Evolutionary conservation across 2,797 vertebrate species (phyloP).

Genomic region (Syngnathus acus): DNA sequence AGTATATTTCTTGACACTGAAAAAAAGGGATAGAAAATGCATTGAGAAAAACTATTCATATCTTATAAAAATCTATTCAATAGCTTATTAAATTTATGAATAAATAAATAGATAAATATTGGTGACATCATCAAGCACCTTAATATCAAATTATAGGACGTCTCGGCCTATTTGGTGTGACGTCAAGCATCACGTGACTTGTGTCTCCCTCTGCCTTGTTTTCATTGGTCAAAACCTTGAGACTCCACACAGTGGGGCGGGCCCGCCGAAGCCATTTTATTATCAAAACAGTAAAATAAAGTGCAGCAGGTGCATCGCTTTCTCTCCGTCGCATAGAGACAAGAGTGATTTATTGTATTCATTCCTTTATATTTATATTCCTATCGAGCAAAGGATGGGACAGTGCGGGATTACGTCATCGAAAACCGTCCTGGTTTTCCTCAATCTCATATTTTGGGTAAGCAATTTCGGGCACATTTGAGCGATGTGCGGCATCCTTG

Average conservation of each 20-base stretch:
- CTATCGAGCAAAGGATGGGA: conserved; percentile 62
- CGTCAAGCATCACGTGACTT: conserved; percentile 40
- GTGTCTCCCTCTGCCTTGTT: background rate
- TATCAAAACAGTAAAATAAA: conserved; percentile 38
- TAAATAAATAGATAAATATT: background rate
- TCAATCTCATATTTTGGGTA: conserved; percentile 98
- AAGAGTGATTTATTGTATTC: background rate
- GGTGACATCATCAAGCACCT: background rate
- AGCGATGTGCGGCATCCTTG: conserved; percentile 34
- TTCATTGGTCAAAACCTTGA: conserved; percentile 45
- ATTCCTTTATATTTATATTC: conserved; percentile 5
- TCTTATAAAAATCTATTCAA: no score
- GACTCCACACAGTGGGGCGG: conserved; percentile 35
- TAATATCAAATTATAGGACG: background rate
- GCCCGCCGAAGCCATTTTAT: conserved; percentile 67
- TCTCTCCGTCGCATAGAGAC: background rate
- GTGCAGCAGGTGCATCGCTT: conserved; percentile 56
- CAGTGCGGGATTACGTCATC: conserved; percentile 98
- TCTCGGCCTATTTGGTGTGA: conserved; percentile 32
- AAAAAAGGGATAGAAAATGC: background rate
- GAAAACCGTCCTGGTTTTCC: conserved; percentile 94
- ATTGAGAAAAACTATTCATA: no score
- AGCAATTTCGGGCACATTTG: conserved; percentile 40
- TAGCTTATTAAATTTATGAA: no score
- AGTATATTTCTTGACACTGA: background rate